Base-by-base conservation (phyloP, 2,888 invertebrate species). In the Caenorhabditis sp. region DNA sequence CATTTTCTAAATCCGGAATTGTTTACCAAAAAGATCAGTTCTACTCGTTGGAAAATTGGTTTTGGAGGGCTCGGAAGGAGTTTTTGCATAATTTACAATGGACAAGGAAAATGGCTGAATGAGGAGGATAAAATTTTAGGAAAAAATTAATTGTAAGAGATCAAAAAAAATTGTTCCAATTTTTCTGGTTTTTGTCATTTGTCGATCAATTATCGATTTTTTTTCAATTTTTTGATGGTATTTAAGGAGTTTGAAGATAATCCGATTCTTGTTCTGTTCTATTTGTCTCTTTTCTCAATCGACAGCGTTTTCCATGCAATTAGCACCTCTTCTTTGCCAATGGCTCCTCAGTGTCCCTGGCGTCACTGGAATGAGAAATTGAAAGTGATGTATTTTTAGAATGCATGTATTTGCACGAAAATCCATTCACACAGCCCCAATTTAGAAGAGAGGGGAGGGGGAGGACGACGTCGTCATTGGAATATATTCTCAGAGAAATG, bases 311-410 rank as follows among this genome's bases (percentile, higher is more conserved):
- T 8, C 22, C 37, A n/a, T 15, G 9, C 18, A 51, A 37, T 47
- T 74, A 74, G 35, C 74, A 67, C n/a, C 60, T 74, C 47, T 74
- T 74, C 15, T 74, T 74, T 1, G 65, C 65, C 47, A 58, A 47
- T 13, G 74, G 74, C 60, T 74, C 74, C 28, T 50, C 72, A 6
- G 50, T 5, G 11, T 72, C 72, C 15, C 35, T 37, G 50, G 51
- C 50, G 22, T 67, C 56, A 28, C 74, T 74, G 74, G 60, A 74
- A 74, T 18, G 15, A 11, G 8, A 24, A 24, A 53, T 26, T 26
- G 22, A 20, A 18, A 15, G n/a, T n/a, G 4, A 24, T 2, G 3
- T 47, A 47, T 47, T 47, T 47, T 6, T 32, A 32, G 32, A 32
- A 32, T 32, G 4, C 32, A 4, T 32, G 4, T 32, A 9, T 9